Evolutionary conservation across 2,113 vertebrate species (phyloP).

Genomic region (Aegithalos caudatus): DNA sequence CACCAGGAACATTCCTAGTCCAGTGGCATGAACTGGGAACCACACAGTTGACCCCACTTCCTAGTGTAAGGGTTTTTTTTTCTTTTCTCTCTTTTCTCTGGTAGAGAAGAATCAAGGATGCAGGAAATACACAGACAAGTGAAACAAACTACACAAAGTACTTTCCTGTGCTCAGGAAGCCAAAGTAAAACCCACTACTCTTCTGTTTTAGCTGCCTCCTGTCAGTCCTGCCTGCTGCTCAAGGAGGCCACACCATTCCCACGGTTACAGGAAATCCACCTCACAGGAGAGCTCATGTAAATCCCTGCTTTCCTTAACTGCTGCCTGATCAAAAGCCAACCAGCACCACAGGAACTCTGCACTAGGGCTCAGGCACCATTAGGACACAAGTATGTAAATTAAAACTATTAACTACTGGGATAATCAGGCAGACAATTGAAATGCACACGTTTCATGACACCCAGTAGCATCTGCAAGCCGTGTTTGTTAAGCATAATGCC

Average conservation of each 20-base stretch:
- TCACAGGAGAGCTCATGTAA: neutral
- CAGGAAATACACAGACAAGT: neutral
- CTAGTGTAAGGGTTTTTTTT: accelerated
- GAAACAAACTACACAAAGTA: neutral
- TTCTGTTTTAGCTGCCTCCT: neutral
- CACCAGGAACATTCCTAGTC: too few relatives aligned
- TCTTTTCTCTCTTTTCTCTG: neutral
- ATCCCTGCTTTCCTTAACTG: neutral
- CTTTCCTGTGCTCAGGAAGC: neutral
- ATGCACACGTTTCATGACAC: accelerated
- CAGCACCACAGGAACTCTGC: neutral
- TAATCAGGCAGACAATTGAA: neutral
- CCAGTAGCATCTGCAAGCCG: neutral
- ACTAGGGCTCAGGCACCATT: accelerated
- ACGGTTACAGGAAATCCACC: neutral
- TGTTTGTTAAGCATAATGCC: accelerated
- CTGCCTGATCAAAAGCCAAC: neutral
- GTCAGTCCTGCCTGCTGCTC: neutral
- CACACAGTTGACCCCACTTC: accelerated
- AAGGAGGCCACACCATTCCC: neutral
- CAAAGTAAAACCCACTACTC: neutral
- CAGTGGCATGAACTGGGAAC: accelerated
- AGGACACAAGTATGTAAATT: neutral
- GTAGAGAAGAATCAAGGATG: neutral
- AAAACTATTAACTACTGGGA: accelerated